Percentiles rank a stretch among this genome's conserved stretches.
phyloP scores from a whole-genome alignment of 2,888 invertebrate species.

The Opisthograptis luteolata region DNA sequence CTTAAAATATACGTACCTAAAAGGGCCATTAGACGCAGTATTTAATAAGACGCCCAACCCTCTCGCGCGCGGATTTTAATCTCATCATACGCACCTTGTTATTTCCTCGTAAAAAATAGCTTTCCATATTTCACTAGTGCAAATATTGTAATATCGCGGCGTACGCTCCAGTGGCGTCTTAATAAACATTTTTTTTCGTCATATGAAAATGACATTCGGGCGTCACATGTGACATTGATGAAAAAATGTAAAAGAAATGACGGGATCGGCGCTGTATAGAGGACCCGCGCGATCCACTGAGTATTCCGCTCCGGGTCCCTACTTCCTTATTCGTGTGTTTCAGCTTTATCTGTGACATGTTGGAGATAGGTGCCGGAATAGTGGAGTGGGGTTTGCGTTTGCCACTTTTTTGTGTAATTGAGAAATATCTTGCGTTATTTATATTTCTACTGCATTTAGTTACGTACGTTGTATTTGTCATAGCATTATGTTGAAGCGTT shows the following conservation, averaged over 20 bases:
- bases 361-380: slow-evolving; percentile 8
- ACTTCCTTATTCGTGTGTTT: slow-evolving; percentile 23
- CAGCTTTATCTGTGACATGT: slow-evolving; percentile 13
- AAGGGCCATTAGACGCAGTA: slow-evolving; percentile 31
- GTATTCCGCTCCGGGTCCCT: slow-evolving; percentile 43
- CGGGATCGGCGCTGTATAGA: slow-evolving; percentile 64
- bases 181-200: slow-evolving; percentile 83
- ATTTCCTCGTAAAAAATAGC: slow-evolving; percentile 82
- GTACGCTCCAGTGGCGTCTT: slow-evolving; percentile 63
- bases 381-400: neutral
- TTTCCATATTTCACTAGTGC: slow-evolving; percentile 83
- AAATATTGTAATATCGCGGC: slow-evolving; percentile 80
- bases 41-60: slow-evolving; percentile 57
- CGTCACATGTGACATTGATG: slow-evolving; percentile 84
- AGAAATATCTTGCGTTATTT: neutral
- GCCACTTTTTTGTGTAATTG: neutral
- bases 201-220: slow-evolving; percentile 82
- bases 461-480: too few species aligned
- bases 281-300: slow-evolving; percentile 42
- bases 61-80: slow-evolving; percentile 71
- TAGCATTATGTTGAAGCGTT: too few species aligned
- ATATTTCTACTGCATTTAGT: too few species aligned
- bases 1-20: slow-evolving; percentile 2
- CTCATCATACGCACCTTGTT: slow-evolving; percentile 75
- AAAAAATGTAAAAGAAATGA: slow-evolving; percentile 83